Percentiles rank a stretch among this genome's conserved stretches.
phyloP scores from a whole-genome alignment of 1,140 invertebrate species.

The Plodia interpunctella region DNA sequence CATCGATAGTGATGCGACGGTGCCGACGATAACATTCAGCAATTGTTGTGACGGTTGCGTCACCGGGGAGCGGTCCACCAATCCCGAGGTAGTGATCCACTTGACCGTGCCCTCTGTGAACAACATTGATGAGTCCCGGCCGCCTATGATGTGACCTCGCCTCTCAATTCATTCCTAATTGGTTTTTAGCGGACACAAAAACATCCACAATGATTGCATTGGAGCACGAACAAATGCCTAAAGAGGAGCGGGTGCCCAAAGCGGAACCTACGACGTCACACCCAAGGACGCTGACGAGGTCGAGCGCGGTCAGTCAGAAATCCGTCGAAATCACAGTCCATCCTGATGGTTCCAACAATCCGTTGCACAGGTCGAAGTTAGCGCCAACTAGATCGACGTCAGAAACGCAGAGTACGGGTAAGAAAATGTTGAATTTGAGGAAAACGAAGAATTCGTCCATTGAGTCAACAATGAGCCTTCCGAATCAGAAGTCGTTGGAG shows the following conservation, averaged over 20 bases:
- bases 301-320: slow-evolving; percentile 78
- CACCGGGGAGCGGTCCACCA: slow-evolving; percentile 40
- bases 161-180: slow-evolving; percentile 14
- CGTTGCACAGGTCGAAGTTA: slow-evolving; percentile 67
- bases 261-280: slow-evolving; percentile 53
- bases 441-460: slow-evolving; percentile 75
- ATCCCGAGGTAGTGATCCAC: slow-evolving; percentile 54
- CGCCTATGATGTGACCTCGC: slow-evolving; percentile 58
- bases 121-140: slow-evolving; percentile 55
- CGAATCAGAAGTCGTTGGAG: slow-evolving; percentile 74
- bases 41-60: slow-evolving; percentile 62
- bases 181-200: slow-evolving; percentile 12
- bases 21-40: slow-evolving; percentile 71
- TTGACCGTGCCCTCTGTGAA: slow-evolving; percentile 68
- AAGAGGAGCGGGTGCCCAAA: slow-evolving; percentile 55
- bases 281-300: slow-evolving; percentile 53
- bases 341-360: slow-evolving; percentile 63
- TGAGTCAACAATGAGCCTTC: slow-evolving; percentile 74
- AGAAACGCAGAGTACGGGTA: slow-evolving; percentile 62
- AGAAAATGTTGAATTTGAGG: slow-evolving; percentile 65
- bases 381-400: slow-evolving; percentile 67
- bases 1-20: slow-evolving; percentile 56
- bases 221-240: slow-evolving; percentile 60
- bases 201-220: slow-evolving; percentile 64
- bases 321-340: slow-evolving; percentile 75